A percentile compares a stretch with the other conserved stretches of the same genome.
phyloP scores from a whole-genome alignment of 2,113 vertebrate genomes.

The western clawed frog (Xenopus tropicalis) region UCB_Xtro_10.0 CM004444.2:40615501-40616000 shows the following conservation, averaged over 20 bases:
- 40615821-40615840: too few species aligned
- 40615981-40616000: too few species aligned
- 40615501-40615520: too few species aligned
- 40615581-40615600: conserved; percentile 50
- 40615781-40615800: neutral
- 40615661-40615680: neutral
- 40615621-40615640: conserved; percentile 42
- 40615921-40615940: too few species aligned
- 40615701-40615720: conserved; percentile 2
- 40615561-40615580: neutral
- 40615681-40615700: conserved; percentile 3
- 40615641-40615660: neutral
- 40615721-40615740: neutral
- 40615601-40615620: conserved; percentile 61
- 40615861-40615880: too few species aligned
- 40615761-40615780: neutral
- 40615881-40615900: too few species aligned
- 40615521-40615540: too few species aligned
- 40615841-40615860: too few species aligned
- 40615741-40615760: neutral
- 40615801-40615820: neutral
- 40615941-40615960: too few species aligned
- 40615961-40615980: too few species aligned
- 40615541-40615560: too few species aligned
- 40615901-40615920: too few species aligned